Evolutionary conservation across 2,797 vertebrate species (phyloP).

Genomic region (Melanotaenia parkinsoni): DNA sequence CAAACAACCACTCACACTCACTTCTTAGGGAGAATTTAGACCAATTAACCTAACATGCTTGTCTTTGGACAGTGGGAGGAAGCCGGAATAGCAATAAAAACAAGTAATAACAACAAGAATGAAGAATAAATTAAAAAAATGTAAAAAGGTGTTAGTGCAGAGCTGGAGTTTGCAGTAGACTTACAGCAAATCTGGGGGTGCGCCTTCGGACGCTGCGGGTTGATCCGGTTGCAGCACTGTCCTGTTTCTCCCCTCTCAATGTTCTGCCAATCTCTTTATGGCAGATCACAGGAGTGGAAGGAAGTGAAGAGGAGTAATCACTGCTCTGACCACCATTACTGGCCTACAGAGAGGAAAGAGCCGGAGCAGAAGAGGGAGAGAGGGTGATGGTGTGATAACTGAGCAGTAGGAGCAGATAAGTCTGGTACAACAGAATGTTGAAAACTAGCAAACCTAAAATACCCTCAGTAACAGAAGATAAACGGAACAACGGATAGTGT

Average conservation of each 20-base stretch:
- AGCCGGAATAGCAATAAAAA: not conserved
- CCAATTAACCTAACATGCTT: too few species aligned
- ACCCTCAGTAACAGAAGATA: not conserved
- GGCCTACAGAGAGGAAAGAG: slow-evolving; percentile 74
- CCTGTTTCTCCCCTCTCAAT: slow-evolving; percentile 81
- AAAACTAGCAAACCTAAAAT: slow-evolving; percentile 9
- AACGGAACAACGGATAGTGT: not conserved
- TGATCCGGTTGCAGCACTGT: slow-evolving; percentile 87
- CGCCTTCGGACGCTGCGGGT: slow-evolving; percentile 89
- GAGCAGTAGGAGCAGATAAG: slow-evolving; percentile 26
- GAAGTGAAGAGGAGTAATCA: slow-evolving; percentile 94
- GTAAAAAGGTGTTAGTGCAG: not conserved
- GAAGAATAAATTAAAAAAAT: not conserved
- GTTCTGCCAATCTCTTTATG: slow-evolving; percentile 89
- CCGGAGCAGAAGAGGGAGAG: not conserved
- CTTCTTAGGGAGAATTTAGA: too few species aligned
- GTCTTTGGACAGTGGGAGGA: too few species aligned
- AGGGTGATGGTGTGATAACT: slow-evolving; percentile 9
- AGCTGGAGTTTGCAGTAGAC: not conserved
- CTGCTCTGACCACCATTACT: slow-evolving; percentile 93
- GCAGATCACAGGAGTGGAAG: slow-evolving; percentile 92
- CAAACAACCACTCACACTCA: too few species aligned
- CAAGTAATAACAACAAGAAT: not conserved
- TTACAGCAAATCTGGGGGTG: slow-evolving; percentile 89
- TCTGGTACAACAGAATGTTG: slow-evolving; percentile 19